Conservation (phyloP, 2,888 invertebrate genomes). For the Spisula subtruncata region DNA sequence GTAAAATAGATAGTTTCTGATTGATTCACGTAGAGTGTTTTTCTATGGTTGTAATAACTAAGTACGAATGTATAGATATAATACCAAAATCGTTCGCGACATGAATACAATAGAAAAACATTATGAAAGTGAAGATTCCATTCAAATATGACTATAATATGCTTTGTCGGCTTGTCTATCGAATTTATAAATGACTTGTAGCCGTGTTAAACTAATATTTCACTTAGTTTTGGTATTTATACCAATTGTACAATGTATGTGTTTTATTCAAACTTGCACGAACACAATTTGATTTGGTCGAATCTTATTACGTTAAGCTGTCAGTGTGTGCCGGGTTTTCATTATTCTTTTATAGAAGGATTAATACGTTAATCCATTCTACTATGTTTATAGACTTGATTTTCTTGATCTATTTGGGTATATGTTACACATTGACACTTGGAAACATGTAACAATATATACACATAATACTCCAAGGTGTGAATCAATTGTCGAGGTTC, state of each 20-base stretch:
- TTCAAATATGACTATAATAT: not conserved
- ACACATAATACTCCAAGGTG: not conserved
- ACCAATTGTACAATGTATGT: not conserved
- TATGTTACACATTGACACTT: constrained; percentile 11
- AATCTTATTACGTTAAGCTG: not conserved
- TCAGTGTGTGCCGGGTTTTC: too few relatives aligned
- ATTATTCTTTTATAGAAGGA: not conserved
- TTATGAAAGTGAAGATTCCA: not conserved
- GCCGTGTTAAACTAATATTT: not conserved
- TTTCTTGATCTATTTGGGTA: constrained; percentile 4
- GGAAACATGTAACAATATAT: not conserved
- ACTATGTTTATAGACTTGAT: not conserved
- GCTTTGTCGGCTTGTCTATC: not conserved
- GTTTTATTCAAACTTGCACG: not conserved
- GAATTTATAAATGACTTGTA: not conserved
- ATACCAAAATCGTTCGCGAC: not conserved
- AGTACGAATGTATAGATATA: too few relatives aligned
- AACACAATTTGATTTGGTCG: not conserved
- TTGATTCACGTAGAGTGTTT: not conserved
- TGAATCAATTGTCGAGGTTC: not conserved
- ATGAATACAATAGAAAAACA: constrained; percentile 7
- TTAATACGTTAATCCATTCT: not conserved
- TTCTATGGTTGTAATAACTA: too few relatives aligned
- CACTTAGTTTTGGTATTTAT: not conserved
- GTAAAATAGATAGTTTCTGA: constrained; percentile 12